Evolutionary conservation across 2,888 invertebrate species (phyloP).

Genomic region (Ophion ellenae): DNA sequence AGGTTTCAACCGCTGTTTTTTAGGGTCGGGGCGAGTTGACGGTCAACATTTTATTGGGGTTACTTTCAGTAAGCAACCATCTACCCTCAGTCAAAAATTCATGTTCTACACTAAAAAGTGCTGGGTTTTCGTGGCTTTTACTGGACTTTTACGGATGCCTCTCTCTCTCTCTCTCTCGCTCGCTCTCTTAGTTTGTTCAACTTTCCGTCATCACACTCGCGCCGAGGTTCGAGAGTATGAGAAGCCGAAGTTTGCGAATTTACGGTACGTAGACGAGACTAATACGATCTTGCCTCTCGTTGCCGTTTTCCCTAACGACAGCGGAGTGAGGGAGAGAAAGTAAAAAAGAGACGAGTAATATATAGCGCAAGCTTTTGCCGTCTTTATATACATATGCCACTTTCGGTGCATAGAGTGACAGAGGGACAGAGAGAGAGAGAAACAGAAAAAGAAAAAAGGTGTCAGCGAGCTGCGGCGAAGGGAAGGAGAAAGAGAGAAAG

Average conservation of each 20-base stretch:
- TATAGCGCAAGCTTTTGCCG: constrained; percentile 38
- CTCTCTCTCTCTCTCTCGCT: background rate
- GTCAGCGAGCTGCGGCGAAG: too few species aligned
- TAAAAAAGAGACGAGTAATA: constrained; percentile 1
- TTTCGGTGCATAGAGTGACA: constrained; percentile 4
- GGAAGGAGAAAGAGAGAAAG: background rate
- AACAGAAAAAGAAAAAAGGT: background rate
- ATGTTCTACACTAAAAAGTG: too few species aligned
- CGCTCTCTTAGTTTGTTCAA: constrained; percentile 58
- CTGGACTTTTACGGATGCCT: background rate
- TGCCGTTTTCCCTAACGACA: constrained; percentile 43
- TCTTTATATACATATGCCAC: constrained; percentile 26
- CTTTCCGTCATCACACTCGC: constrained; percentile 59
- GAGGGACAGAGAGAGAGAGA: constrained; percentile 9
- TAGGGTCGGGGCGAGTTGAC: too few species aligned
- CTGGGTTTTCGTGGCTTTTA: too few species aligned
- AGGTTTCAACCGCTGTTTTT: too few species aligned
- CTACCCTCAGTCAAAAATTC: too few species aligned
- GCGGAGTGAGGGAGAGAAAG: background rate
- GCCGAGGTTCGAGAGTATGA: constrained; percentile 38
- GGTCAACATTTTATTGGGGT: too few species aligned
- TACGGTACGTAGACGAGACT: constrained; percentile 51
- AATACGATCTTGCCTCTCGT: constrained; percentile 47
- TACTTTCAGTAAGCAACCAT: too few species aligned
- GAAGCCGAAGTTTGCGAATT: constrained; percentile 61